Percentiles rank a stretch among this genome's conserved stretches.
These are phyloP conservation scores for Microtus richardsoni DNA, from an alignment of 2,113 vertebrate genomes.

Conservation along the genomic window DNA sequence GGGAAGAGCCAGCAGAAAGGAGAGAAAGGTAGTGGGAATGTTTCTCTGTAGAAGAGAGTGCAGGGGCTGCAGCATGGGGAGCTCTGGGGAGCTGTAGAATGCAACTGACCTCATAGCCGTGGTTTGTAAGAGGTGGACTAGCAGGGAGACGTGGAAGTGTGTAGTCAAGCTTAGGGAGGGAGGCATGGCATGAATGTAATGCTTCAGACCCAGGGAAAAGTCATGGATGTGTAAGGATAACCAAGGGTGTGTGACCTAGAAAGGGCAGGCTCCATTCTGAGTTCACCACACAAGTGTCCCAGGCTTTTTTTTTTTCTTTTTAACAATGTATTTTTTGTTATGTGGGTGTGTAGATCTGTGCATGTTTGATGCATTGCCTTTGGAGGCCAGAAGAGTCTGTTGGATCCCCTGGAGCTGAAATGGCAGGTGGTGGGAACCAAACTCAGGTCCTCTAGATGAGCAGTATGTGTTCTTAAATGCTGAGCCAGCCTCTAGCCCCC, in stretches of 20 bases:
- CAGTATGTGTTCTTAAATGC: not conserved
- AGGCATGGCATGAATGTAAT: not conserved
- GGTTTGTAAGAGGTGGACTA: not conserved
- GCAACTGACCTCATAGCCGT: not conserved
- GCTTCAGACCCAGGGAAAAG: not conserved
- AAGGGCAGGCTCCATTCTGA: not conserved
- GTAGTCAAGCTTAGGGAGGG: not conserved
- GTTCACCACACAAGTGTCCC: not conserved
- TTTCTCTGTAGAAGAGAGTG: not conserved
- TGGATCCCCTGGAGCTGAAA: not conserved
- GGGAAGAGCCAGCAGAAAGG: not conserved
- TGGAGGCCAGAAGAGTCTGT: not conserved
- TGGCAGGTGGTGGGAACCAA: not conserved
- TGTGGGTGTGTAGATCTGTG: not conserved
- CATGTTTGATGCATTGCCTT: not conserved
- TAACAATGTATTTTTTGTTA: not conserved
- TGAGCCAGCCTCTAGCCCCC: not conserved
- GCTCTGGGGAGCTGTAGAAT: no score
- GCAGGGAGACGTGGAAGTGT: not conserved
- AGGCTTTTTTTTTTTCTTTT: not conserved
- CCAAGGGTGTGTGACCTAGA: not conserved
- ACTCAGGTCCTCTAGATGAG: not conserved
- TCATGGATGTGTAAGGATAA: not conserved
- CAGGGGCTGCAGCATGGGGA: rapidly evolving
- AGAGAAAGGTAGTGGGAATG: not conserved